Conservation (phyloP, 2,888 invertebrate genomes). For the Microctonus hyperodae region DNA sequence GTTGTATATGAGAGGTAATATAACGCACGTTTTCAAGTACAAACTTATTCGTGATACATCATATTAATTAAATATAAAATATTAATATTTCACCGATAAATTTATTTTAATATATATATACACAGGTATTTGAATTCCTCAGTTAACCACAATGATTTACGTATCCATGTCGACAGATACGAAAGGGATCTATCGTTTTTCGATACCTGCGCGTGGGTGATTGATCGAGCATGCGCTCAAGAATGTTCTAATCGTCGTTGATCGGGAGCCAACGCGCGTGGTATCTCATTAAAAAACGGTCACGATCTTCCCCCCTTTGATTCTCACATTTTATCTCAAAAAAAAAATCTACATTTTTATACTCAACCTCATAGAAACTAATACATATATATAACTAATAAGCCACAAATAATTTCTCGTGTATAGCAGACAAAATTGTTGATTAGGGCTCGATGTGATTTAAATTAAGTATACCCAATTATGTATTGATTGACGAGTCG, state of each 20-base stretch:
- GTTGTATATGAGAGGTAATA: not conserved
- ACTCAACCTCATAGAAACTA: slow-evolving; percentile 19
- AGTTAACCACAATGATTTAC: slow-evolving; percentile 36
- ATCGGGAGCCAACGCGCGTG: slow-evolving; percentile 49
- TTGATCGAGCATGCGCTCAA: slow-evolving; percentile 54
- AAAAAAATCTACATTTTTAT: slow-evolving; percentile 21
- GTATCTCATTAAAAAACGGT: slow-evolving; percentile 41
- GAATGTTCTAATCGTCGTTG: slow-evolving; percentile 58
- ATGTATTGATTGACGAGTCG: slow-evolving; percentile 20
- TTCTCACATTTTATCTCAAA: slow-evolving; percentile 23
- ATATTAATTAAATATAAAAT: slow-evolving; percentile 17
- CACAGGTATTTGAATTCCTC: not conserved
- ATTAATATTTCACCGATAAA: slow-evolving; percentile 17
- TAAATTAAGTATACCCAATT: slow-evolving; percentile 19
- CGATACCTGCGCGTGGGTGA: slow-evolving; percentile 44
- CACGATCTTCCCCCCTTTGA: slow-evolving; percentile 24
- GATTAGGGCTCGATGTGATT: not conserved
- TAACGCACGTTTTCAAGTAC: not conserved
- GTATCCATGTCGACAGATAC: slow-evolving; percentile 29
- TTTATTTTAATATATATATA: slow-evolving; percentile 13
- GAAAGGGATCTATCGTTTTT: slow-evolving; percentile 29
- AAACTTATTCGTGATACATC: not conserved
- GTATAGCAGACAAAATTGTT: slow-evolving; percentile 4
- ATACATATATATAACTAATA: slow-evolving; percentile 7
- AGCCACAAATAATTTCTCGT: slow-evolving; percentile 13